Conservation (phyloP, 2,797 vertebrate genomes). For the Taeniopygia guttata region DNA sequence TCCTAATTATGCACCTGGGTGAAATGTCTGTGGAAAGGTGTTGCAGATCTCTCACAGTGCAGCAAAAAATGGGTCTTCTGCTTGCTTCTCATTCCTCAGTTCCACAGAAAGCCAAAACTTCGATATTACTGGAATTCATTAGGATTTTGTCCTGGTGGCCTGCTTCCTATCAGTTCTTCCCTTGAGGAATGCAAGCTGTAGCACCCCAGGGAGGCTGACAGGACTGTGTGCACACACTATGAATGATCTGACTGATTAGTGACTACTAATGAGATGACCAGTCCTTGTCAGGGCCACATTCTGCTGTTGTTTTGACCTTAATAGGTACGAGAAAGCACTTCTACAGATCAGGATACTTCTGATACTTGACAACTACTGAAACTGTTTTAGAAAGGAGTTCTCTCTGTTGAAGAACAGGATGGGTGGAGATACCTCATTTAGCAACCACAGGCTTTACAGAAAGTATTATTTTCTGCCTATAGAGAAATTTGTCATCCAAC, state of each 20-base stretch:
- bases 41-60: background rate
- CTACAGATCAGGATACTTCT: background rate
- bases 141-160: background rate
- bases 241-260: background rate
- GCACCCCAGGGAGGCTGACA: background rate
- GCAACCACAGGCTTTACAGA: background rate
- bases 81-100: background rate
- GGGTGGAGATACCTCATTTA: background rate
- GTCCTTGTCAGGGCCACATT: background rate
- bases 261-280: background rate
- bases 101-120: background rate
- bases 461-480: background rate
- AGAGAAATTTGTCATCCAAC: background rate
- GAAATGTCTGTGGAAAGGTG: background rate
- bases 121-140: background rate
- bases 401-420: background rate
- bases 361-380: background rate
- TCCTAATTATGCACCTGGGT: background rate
- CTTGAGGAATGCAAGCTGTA: background rate
- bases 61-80: background rate
- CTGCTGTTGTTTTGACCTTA: background rate
- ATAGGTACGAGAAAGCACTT: background rate
- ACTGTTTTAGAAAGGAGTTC: background rate
- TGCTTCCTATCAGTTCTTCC: background rate
- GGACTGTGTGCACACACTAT: background rate